phyloP scores from a whole-genome alignment of 2,797 vertebrate genomes.

The Eidolon dupreanum region DNA sequence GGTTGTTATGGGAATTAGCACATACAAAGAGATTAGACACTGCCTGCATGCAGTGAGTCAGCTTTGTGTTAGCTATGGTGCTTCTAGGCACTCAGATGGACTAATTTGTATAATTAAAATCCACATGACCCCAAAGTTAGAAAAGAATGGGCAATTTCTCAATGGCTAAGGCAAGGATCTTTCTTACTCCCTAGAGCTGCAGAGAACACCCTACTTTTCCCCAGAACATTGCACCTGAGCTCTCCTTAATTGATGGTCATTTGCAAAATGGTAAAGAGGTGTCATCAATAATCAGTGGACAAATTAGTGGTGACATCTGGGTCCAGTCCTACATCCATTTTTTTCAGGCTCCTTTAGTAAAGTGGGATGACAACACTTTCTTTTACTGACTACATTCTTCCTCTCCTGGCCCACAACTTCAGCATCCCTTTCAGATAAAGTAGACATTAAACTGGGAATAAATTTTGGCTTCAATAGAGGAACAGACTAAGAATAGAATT shows the following conservation, averaged over 20 bases:
- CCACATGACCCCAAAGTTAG: background rate
- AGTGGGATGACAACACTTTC: slow-evolving; percentile 10
- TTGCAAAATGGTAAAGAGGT: background rate
- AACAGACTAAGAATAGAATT: slow-evolving; percentile 60
- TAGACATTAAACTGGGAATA: slow-evolving; percentile 55
- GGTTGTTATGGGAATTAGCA: background rate
- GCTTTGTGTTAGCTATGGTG: background rate
- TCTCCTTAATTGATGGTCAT: background rate
- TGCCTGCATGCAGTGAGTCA: background rate
- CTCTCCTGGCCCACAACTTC: background rate
- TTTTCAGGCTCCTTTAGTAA: background rate
- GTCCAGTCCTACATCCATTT: background rate
- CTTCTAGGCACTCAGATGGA: background rate
- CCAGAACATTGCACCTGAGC: background rate
- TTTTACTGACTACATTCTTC: slow-evolving; percentile 18
- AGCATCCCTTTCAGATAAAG: slow-evolving; percentile 37
- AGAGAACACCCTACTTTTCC: background rate
- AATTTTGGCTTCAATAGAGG: slow-evolving; percentile 46
- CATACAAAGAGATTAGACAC: background rate
- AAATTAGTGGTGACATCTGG: background rate
- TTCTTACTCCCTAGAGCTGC: background rate
- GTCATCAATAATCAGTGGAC: background rate
- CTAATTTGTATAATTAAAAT: background rate
- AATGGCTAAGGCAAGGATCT: background rate
- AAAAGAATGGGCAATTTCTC: background rate